Conservation (phyloP, 2,888 invertebrate genomes). For the Athalia circularis region DNA sequence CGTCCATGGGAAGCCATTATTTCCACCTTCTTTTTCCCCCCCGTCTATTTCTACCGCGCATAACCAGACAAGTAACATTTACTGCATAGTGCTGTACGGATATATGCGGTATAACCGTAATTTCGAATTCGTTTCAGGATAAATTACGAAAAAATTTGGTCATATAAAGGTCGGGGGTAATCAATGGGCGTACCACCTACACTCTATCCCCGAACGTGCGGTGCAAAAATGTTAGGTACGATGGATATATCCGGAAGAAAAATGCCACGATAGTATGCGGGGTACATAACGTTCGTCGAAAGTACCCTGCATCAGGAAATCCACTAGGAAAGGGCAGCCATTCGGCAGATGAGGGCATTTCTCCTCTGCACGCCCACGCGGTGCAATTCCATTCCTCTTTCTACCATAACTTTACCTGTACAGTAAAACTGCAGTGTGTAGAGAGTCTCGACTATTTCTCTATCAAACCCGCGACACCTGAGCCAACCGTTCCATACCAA, state of each 20-base stretch:
- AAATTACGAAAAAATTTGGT: too few relatives aligned
- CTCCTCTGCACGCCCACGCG: constrained; percentile 10
- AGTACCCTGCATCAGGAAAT: constrained; percentile 28
- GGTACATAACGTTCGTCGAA: neutral
- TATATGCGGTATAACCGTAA: neutral
- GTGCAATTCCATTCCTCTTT: constrained; percentile 37
- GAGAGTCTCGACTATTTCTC: constrained; percentile 32
- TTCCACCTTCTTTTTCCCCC: neutral
- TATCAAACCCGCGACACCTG: constrained; percentile 18
- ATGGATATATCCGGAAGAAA: too few relatives aligned
- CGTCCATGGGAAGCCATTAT: constrained; percentile 31
- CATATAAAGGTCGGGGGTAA: too few relatives aligned
- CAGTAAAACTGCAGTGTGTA: neutral
- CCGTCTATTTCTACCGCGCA: constrained; percentile 11
- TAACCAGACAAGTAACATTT: constrained; percentile 31
- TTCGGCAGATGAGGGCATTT: constrained; percentile 33
- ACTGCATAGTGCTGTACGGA: constrained; percentile 21
- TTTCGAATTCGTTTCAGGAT: too few relatives aligned
- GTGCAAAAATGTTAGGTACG: too few relatives aligned
- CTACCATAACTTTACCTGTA: constrained; percentile 29
- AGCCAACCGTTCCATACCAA: neutral
- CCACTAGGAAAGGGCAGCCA: constrained; percentile 13
- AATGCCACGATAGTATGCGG: neutral
- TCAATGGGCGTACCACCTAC: too few relatives aligned
- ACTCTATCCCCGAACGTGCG: too few relatives aligned